Base-by-base conservation (phyloP, 2,888 invertebrate genomes). In the Drosophila fungiperda region DNA sequence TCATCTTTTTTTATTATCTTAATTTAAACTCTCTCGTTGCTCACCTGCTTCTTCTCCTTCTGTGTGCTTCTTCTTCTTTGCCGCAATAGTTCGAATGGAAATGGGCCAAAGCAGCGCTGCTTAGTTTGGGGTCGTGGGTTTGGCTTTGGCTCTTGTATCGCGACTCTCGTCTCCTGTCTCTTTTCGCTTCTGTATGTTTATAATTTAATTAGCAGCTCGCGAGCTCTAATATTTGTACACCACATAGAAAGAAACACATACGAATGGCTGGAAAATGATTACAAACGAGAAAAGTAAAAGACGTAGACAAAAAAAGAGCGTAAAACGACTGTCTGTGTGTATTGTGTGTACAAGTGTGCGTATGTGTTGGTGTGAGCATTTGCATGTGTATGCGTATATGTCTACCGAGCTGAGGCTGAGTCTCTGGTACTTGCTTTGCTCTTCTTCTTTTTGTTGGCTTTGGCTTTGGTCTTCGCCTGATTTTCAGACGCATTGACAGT, bases 181-280 rank as follows among this genome's bases (percentile, higher is more conserved):
- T 83, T 75, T 79, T 73, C 87, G 82, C 80, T 89, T 84, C 80
- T 89, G 85, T 85, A 78, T 87, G 80, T 89, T 91, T 89, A 83
- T 89, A 89, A 89, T 89, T 89, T 87, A 89, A 89, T 89, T 89
- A 89, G 89, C 89, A 87, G 90, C 90, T 82, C 84, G 77, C 83
- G 75, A 86, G 87, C 87, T 90, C 90, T 86, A 88, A 87, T 88
- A 90, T 87, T 86, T 90, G 84, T 76, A 76, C 74, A 79, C 66
- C 62, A 76, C 81, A 80, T 77, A 79, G 83, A 83, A 78, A 90
- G 83, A 79, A 71, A 77, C 81, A 87, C 83, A 83, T 78, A 85
- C 83, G 90, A 89, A 87, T 85, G 70, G 75, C 66, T 83, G 80
- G 86, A 85, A 90, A 86, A 89, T 89, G 85, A 86, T 86, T 86